These are phyloP conservation scores for Trachelus stipa DNA, from an alignment of 2,888 invertebrate species.

Conservation along the genomic window DNA sequence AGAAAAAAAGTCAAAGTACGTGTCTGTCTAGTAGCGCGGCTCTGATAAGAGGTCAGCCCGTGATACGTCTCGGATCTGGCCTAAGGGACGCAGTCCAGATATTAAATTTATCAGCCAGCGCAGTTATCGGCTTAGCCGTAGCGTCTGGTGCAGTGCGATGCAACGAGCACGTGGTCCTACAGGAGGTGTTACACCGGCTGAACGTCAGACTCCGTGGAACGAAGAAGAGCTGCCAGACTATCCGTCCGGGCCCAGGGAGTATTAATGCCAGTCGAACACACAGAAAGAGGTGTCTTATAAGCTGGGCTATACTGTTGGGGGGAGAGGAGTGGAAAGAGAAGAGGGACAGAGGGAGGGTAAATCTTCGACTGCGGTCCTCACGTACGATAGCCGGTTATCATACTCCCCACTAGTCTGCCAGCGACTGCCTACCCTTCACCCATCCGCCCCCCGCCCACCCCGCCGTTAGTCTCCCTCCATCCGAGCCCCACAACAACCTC, in stretches of 20 bases:
- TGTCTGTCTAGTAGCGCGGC: neutral
- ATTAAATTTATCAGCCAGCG: neutral
- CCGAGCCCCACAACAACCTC: conserved; percentile 56
- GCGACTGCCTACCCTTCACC: conserved; percentile 8
- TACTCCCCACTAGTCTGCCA: conserved; percentile 34
- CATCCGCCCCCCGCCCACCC: neutral
- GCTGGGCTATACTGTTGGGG: neutral
- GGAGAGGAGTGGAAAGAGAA: conserved; percentile 1
- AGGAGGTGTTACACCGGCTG: neutral
- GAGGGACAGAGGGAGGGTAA: conserved; percentile 13
- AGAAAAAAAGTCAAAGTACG: neutral
- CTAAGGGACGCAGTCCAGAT: neutral
- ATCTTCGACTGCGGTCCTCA: conserved; percentile 45
- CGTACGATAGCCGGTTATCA: conserved; percentile 62
- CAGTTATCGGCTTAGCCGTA: neutral
- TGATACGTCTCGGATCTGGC: neutral
- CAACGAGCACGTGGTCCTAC: neutral
- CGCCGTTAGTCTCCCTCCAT: conserved; percentile 19
- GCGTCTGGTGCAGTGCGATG: neutral
- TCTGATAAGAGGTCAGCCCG: neutral
- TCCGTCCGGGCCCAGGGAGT: neutral
- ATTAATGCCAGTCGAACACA: neutral
- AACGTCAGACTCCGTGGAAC: too few relatives aligned
- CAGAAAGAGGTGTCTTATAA: neutral
- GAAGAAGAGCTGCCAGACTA: neutral